These are phyloP conservation scores for Nyctibius bracteatus DNA, from an alignment of 2,113 vertebrate species.

Conservation along the genomic window DNA sequence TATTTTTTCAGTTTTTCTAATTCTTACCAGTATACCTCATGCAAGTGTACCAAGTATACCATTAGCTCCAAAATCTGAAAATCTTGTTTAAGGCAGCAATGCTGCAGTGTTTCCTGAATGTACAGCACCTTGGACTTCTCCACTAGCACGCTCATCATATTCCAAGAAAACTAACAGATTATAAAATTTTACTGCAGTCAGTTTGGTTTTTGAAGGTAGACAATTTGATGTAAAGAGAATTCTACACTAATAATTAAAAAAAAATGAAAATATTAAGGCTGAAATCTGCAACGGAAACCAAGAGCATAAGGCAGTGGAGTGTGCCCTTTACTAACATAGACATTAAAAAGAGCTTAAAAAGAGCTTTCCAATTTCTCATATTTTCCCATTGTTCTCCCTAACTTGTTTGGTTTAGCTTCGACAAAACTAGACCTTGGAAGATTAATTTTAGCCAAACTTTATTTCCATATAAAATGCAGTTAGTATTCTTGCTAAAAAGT, in stretches of 20 bases:
- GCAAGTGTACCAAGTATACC: neutral
- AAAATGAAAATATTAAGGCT: neutral
- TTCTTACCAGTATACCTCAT: neutral
- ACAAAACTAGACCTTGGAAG: neutral
- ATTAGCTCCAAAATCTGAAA: neutral
- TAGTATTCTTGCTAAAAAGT: neutral
- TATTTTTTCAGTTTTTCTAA: neutral
- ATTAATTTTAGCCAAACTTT: constrained; percentile 7
- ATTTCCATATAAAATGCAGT: constrained; percentile 15
- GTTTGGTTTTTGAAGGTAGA: neutral
- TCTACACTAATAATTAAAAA: neutral
- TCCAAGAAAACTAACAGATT: neutral
- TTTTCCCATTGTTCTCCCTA: neutral
- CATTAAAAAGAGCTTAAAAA: neutral
- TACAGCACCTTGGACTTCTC: neutral
- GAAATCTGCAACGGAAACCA: neutral
- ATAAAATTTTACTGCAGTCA: neutral
- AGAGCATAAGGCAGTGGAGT: neutral
- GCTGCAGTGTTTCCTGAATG: neutral
- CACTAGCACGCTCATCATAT: neutral
- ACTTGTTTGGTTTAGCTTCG: neutral
- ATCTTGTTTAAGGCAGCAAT: neutral
- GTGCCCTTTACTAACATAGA: neutral
- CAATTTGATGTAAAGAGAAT: neutral
- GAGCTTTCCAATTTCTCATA: neutral